Evolutionary conservation across 1,140 invertebrate species (phyloP), one percentile per base, ranked within the genome.

Genomic region (Psilanteris sp.): DNA sequence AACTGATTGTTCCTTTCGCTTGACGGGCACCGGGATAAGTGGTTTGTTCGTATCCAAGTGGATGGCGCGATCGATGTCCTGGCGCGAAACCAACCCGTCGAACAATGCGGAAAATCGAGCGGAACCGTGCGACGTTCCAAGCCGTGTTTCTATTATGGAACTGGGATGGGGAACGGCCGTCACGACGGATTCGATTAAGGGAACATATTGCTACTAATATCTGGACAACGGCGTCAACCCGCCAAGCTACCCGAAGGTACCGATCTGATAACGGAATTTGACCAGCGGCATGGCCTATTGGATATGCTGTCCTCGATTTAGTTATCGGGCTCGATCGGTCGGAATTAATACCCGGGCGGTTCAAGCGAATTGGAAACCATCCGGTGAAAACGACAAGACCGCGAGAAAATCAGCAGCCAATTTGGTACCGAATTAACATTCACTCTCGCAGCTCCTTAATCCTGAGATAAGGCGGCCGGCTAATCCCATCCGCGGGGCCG

Each of bases 181-280:
- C 29, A 15, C 31, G 61, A 46, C 18, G 46, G 4, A 26, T 85
- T 86, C 80, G 86, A 88, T 88, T 86, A 87, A 83, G 83, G 70
- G 73, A 87, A 86, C 85, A 87, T 85, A 87, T 88, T 85, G 84
- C 80, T 82, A 83, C 84, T 87, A 87, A 88, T 86, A 85, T 85
- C 73, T 48, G 77, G 79, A 78, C 81, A 80, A 86, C 81, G 83
- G 83, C 84, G 84, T 83, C 84, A 82, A 85, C 86, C 83, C 84
- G 85, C 85, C 84, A 81, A 66, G 77, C 81, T 84, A 84, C 80
- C 80, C 82, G 81, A 77, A 80, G 79, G 73, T 54, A 78, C 67
- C 78, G 81, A 83, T 83, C 82, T 81, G 80, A 85, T 80, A 84
- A 73, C 79, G 66, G 39, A 44, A 57, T 57, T 75, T 31, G 29